A percentile compares a stretch with the other conserved stretches of the same genome.
These are phyloP conservation scores for Pissodes strobi DNA, from an alignment of 1,140 invertebrate genomes.

Conservation along the genomic window DNA sequence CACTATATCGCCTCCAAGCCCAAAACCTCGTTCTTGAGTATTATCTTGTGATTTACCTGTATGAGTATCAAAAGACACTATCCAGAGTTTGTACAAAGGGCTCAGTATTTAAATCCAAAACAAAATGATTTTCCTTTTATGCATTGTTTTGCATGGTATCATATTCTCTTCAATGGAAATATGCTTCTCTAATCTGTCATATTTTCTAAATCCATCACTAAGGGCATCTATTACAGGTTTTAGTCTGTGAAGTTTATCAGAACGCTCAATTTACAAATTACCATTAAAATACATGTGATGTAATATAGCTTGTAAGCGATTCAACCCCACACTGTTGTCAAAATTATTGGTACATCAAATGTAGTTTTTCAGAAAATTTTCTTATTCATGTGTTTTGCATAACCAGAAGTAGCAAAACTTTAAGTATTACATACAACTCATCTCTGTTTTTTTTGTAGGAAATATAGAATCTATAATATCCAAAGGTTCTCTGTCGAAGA, in stretches of 20 bases:
- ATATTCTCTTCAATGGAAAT: slow-evolving; percentile 22
- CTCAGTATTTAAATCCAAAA: slow-evolving; percentile 41
- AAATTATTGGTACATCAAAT: slow-evolving; percentile 34
- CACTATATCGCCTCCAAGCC: background rate
- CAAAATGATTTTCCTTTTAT: slow-evolving; percentile 37
- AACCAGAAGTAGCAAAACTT: slow-evolving; percentile 37
- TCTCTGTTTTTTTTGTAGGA: slow-evolving; percentile 20
- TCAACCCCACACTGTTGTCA: slow-evolving; percentile 31
- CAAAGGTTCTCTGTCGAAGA: too few species aligned
- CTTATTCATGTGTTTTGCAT: slow-evolving; percentile 38
- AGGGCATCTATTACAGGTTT: slow-evolving; percentile 33
- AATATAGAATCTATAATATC: slow-evolving; percentile 15
- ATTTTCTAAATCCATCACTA: slow-evolving; percentile 28
- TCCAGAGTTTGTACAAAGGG: slow-evolving; percentile 21
- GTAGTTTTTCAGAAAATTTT: slow-evolving; percentile 28
- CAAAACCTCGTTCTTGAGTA: too few species aligned
- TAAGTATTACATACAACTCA: slow-evolving; percentile 37
- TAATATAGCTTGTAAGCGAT: slow-evolving; percentile 39
- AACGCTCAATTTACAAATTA: slow-evolving; percentile 12
- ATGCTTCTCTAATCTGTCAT: slow-evolving; percentile 20
- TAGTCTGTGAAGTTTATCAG: slow-evolving; percentile 34
- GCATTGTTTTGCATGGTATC: slow-evolving; percentile 39
- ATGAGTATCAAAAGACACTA: slow-evolving; percentile 30
- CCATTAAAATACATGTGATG: slow-evolving; percentile 36
- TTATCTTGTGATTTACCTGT: slow-evolving; percentile 14